These are phyloP conservation scores for Bagarius yarrelli DNA, from an alignment of 2,113 vertebrate genomes.

Conservation along the genomic window DNA sequence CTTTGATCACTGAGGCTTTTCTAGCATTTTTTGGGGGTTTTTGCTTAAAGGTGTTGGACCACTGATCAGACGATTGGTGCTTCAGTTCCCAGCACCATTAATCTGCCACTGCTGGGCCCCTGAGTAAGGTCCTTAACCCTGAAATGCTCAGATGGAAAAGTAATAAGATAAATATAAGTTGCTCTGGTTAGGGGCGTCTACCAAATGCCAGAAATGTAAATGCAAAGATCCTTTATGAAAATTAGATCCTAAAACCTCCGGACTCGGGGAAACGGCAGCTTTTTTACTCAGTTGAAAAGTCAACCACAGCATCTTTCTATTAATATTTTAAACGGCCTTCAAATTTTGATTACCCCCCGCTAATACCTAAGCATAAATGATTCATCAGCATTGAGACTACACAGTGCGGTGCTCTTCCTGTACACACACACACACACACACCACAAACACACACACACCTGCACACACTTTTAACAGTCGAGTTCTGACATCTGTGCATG, in stretches of 20 bases:
- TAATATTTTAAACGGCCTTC: conserved; percentile 58
- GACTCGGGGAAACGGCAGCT: conserved; percentile 15
- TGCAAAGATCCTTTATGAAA: no score
- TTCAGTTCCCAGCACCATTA: no score
- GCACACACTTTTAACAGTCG: conserved; percentile 12
- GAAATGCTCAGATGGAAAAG: no score
- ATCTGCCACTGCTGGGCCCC: no score
- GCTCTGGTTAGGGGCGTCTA: no score
- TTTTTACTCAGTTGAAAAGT: conserved; percentile 46
- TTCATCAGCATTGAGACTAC: conserved; percentile 39
- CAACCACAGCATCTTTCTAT: conserved; percentile 52
- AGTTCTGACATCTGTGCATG: not conserved
- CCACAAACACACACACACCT: conserved; percentile 9
- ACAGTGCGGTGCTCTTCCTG: conserved; percentile 41
- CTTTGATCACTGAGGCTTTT: no score
- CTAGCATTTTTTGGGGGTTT: no score
- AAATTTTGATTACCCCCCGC: conserved; percentile 55
- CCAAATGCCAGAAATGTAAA: no score
- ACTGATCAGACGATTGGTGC: no score
- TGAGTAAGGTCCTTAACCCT: no score
- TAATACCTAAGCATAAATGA: conserved; percentile 51
- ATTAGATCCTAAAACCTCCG: not conserved
- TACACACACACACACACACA: conserved; percentile 24
- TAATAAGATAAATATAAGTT: no score
- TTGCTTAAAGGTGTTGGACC: no score